Base-by-base conservation (phyloP, 2,888 invertebrate genomes). In the Tiliacea citrago region DNA sequence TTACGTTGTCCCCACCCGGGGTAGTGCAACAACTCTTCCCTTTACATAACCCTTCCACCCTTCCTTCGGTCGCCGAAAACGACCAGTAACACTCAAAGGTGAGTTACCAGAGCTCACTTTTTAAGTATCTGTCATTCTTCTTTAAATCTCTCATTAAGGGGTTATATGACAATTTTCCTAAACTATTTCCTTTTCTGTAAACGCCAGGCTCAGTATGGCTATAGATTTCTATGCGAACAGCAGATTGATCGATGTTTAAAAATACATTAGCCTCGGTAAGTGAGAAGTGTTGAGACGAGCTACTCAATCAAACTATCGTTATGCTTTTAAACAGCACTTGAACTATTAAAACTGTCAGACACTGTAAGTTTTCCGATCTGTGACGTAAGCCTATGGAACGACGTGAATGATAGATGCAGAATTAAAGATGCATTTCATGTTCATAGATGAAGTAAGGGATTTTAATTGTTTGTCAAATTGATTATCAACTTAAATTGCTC, bases 201-300 rank as follows among this genome's bases (percentile, higher is more conserved):
- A 68, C 57, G 58, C 67, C 68, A 57, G 45, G 29, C 39, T 47
- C n/a, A n/a, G 21, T 42, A 51, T 8, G 51, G 21, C 49, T 18
- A 57, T 61, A 51, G 24, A 65, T 68, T 82, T 45, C 9, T 9
- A 18, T 29, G 53, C 18, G 47, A 82, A 61, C 24, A 72, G 55
- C 58, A 53, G 66, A 76, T 70, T 83, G 83, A 83, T 82, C 68
- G 83, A 83, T 83, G 83, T 29, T 74, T 67, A 73, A 76, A 76
- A 79, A 83, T 79, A 67, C 76, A 82, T 82, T 82, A 82, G 69
- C 72, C 55, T 69, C 42, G 62, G 60, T 60, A 78, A 82, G 58
- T 77, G 72, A 47, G 55, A 61, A 79, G 29, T 76, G 60, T 68
- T 79, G 39, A 63, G 55, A 63, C 51, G 58, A 63, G 67, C 66